Evolutionary conservation across 2,888 invertebrate genomes (phyloP).

Genomic region (Arenicola marina): DNA sequence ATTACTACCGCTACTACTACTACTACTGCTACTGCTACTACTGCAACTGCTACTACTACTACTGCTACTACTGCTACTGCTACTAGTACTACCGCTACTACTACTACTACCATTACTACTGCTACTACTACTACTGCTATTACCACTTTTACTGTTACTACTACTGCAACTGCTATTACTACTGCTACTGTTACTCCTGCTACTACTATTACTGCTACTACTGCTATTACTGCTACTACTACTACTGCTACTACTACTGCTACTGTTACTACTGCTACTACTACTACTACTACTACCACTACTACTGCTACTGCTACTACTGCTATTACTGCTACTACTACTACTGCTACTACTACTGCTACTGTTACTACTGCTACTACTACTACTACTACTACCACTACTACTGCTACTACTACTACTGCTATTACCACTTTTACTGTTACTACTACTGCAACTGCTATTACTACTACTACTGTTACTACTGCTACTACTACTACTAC

Average conservation of each 20-base stretch:
- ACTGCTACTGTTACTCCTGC: background rate
- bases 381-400: background rate
- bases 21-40: background rate
- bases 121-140: background rate
- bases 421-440: background rate
- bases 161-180: too few species aligned
- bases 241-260: background rate
- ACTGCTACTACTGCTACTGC: too few species aligned
- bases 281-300: background rate
- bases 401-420: background rate
- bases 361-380: background rate
- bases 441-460: background rate
- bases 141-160: background rate
- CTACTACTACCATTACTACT: too few species aligned
- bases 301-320: background rate
- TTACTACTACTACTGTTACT: too few species aligned
- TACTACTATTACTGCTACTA: background rate
- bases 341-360: background rate
- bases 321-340: background rate
- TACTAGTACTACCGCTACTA: too few species aligned
- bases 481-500: background rate
- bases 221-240: background rate
- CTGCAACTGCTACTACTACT: background rate
- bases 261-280: background rate
- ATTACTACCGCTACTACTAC: background rate